A percentile compares a stretch with the other conserved stretches of the same genome.
These are phyloP conservation scores for Orestias chungarensis DNA, from an alignment of 2,797 vertebrate genomes.

Conservation along the genomic window DNA sequence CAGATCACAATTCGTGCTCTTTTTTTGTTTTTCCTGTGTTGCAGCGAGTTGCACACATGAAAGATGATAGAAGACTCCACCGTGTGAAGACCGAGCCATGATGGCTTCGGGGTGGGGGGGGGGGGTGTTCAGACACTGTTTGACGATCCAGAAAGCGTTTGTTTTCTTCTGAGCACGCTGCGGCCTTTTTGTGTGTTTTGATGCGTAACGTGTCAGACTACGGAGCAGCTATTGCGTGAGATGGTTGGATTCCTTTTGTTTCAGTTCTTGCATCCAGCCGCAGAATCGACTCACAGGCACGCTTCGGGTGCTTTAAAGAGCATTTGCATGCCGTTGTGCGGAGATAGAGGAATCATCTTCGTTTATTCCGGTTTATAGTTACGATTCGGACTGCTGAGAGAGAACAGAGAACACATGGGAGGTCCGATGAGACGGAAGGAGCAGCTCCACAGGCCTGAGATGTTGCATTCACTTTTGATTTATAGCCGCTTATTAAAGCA, in stretches of 20 bases:
- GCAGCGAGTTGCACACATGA: constrained; percentile 8
- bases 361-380: neutral
- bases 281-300: too few species aligned
- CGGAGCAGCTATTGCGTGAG: neutral
- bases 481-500: constrained; percentile 41
- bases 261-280: neutral
- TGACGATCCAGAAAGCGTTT: neutral
- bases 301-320: neutral
- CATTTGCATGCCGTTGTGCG: neutral
- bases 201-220: neutral
- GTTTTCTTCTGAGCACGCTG: neutral
- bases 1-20: neutral
- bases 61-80: constrained; percentile 17
- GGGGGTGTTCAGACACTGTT: constrained; percentile 23
- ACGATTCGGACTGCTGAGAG: constrained; percentile 6
- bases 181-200: constrained; percentile 8
- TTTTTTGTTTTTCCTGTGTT: neutral
- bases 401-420: constrained; percentile 34
- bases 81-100: constrained; percentile 8
- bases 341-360: neutral
- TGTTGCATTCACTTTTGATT: constrained; percentile 33
- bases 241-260: neutral
- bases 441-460: constrained; percentile 44
- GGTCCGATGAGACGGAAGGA: constrained; percentile 29
- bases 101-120: constrained; percentile 19